Conservation (phyloP, 64 coral and sea anemone genomes). For the Pocillopora verrucosa region DNA sequence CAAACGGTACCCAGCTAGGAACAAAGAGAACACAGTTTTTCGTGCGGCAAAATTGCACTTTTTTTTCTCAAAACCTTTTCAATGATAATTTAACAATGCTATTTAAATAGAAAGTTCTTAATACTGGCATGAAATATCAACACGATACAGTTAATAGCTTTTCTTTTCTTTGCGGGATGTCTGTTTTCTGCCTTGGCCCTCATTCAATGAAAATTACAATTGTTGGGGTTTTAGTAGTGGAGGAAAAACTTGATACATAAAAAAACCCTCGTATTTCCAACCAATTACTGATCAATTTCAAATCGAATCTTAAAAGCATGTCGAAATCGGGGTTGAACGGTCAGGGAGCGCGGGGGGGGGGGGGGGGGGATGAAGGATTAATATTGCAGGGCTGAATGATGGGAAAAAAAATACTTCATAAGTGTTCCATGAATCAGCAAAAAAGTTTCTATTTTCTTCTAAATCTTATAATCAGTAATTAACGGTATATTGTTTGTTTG, state of each 20-base stretch:
- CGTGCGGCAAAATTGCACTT: background rate
- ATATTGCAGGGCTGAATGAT: no score
- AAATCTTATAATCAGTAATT: no score
- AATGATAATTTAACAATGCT: background rate
- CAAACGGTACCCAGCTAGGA: background rate
- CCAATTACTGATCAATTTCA: no score
- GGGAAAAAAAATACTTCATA: no score
- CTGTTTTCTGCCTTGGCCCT: background rate
- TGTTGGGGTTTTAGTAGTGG: background rate
- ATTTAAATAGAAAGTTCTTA: background rate
- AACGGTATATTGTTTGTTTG: no score
- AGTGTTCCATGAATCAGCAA: no score
- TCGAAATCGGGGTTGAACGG: no score
- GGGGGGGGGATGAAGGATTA: no score
- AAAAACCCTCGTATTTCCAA: no score
- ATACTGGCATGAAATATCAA: conserved; percentile 10
- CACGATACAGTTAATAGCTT: background rate
- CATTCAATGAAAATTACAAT: background rate
- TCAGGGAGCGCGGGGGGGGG: no score
- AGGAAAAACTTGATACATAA: background rate
- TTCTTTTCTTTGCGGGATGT: background rate
- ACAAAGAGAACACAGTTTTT: background rate
- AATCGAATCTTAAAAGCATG: no score
- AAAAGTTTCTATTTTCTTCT: no score
- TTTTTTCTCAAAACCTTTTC: background rate